phyloP scores from a whole-genome alignment of 1,140 invertebrate genomes.

The Holcopasites calliopsidis region DNA sequence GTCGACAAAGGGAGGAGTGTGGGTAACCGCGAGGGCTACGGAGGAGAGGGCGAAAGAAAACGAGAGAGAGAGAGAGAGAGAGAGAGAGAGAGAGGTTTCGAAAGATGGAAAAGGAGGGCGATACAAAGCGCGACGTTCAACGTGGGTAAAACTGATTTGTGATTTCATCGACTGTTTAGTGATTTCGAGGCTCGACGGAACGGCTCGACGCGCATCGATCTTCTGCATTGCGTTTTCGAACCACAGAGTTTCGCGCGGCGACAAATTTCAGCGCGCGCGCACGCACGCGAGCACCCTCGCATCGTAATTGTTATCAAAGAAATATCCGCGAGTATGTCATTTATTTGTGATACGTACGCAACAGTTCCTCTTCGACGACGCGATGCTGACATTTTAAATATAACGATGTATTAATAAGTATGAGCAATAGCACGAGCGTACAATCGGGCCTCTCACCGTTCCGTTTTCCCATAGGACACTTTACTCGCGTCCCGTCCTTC shows the following conservation, averaged over 20 bases:
- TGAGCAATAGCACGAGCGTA: conserved; percentile 80
- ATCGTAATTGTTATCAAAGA: conserved; percentile 15
- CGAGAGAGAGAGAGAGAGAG: not conserved
- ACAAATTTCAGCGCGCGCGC: not conserved
- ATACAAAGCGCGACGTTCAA: conserved; percentile 54
- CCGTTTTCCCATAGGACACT: conserved; percentile 51
- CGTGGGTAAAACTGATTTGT: conserved; percentile 49
- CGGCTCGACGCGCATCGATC: conserved; percentile 15
- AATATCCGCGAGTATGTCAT: conserved; percentile 27
- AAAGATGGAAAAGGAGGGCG: conserved; percentile 10
- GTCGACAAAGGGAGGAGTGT: not conserved
- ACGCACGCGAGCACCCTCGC: too few relatives aligned
- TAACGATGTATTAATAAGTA: conserved; percentile 81
- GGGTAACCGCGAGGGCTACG: not conserved
- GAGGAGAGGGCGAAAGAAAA: conserved; percentile 2
- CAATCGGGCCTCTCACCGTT: conserved; percentile 68
- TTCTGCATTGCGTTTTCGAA: conserved; percentile 40
- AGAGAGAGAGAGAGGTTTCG: not conserved
- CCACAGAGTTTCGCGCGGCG: not conserved
- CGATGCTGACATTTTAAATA: conserved; percentile 80
- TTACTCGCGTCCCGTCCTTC: not conserved
- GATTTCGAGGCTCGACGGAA: conserved; percentile 3
- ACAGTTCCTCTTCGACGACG: conserved; percentile 44
- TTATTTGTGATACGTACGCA: conserved; percentile 10
- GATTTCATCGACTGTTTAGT: conserved; percentile 31